Conservation (phyloP, 2,113 vertebrate species). For the Tinamus guttatus region DNA sequence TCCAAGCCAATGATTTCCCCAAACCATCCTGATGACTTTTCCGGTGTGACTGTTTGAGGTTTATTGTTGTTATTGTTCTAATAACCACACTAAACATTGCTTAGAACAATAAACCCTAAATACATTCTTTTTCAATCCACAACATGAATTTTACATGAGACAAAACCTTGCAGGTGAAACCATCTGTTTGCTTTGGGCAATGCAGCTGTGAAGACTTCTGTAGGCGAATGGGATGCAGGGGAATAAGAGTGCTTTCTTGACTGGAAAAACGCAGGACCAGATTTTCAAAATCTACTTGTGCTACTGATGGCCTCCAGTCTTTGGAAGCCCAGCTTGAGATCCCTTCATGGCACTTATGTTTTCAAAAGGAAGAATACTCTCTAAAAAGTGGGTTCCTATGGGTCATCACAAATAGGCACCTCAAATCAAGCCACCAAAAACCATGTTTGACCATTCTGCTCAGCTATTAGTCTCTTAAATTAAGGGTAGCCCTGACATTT, state of each 20-base stretch:
- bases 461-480: not conserved
- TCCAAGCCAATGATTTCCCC: not conserved
- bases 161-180: constrained; percentile 6
- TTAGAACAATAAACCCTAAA: not conserved
- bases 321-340: not conserved
- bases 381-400: not conserved
- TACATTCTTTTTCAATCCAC: not conserved
- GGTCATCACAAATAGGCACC: not conserved
- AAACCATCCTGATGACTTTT: constrained; percentile 10
- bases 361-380: not conserved
- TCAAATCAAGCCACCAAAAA: not conserved
- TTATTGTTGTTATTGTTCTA: not conserved
- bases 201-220: constrained; percentile 23
- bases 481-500: not conserved
- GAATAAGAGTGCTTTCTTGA: not conserved
- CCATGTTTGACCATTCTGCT: not conserved
- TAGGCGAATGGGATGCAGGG: not conserved
- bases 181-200: constrained; percentile 29
- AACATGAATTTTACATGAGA: constrained; percentile 8
- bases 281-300: not conserved
- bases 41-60: not conserved
- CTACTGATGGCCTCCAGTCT: not conserved
- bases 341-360: not conserved
- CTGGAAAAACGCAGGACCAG: not conserved
- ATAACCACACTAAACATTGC: not conserved